phyloP scores from a whole-genome alignment of 2,797 vertebrate species.

The Danio choprae region DNA sequence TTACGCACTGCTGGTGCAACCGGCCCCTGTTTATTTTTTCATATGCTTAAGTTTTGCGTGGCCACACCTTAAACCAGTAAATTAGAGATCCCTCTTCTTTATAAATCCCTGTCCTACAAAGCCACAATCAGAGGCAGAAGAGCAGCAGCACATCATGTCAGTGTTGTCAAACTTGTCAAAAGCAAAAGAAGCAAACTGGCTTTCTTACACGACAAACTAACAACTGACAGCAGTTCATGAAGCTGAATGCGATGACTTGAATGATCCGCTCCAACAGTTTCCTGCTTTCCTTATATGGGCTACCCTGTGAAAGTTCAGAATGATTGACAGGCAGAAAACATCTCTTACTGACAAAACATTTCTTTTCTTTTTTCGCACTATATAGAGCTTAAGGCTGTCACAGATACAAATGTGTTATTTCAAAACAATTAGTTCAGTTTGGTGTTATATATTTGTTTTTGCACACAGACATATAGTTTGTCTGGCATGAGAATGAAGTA shows the following conservation, averaged over 20 bases:
- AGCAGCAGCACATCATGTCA: neutral
- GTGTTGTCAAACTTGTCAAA: constrained; percentile 22
- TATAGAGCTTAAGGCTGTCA: neutral
- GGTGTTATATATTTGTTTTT: no score
- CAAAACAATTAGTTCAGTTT: neutral
- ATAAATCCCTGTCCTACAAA: neutral
- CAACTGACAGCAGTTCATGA: constrained; percentile 17
- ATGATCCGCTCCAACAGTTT: neutral
- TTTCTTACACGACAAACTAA: constrained; percentile 1
- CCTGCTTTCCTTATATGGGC: constrained; percentile 17
- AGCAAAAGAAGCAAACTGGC: constrained; percentile 1
- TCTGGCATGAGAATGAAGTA: no score
- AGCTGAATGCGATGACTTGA: constrained; percentile 8
- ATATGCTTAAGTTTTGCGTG: neutral
- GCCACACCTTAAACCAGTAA: neutral
- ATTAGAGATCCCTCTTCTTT: neutral
- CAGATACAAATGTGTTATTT: constrained; percentile 1
- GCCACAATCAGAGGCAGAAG: constrained; percentile 1
- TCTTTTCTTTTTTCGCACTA: neutral
- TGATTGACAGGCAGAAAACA: neutral
- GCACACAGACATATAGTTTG: no score
- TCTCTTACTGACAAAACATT: neutral
- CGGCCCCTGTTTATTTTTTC: no score
- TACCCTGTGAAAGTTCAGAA: constrained; percentile 8
- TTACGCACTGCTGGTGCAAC: no score